Conservation (phyloP, 2,888 invertebrate genomes). For the Chrysina gloriosa region DNA sequence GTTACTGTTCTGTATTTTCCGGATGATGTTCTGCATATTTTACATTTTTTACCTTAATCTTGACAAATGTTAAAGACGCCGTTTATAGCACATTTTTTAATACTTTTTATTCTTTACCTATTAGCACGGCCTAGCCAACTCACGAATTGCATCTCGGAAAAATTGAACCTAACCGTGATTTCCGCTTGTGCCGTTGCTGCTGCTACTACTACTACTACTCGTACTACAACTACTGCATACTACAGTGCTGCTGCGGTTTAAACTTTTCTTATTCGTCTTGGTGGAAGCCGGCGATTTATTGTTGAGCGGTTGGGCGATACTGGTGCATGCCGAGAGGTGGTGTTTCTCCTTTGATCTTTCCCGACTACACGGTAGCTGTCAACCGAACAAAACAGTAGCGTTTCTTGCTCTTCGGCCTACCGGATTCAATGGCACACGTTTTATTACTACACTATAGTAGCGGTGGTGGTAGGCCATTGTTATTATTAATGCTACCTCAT, state of each 20-base stretch:
- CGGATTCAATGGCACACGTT: slow-evolving; percentile 32
- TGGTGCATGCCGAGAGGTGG: slow-evolving; percentile 31
- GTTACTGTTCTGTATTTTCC: too few relatives aligned
- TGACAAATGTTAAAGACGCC: too few relatives aligned
- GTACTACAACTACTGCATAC: neutral
- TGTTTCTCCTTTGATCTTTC: slow-evolving; percentile 30
- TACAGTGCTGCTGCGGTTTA: neutral
- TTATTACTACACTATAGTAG: slow-evolving; percentile 25
- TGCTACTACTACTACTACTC: neutral
- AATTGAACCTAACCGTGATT: too few relatives aligned
- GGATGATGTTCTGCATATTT: too few relatives aligned
- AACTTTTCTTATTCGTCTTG: slow-evolving; percentile 17
- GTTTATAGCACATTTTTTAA: too few relatives aligned
- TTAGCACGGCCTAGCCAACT: too few relatives aligned
- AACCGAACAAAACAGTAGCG: slow-evolving; percentile 39
- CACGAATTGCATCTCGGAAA: too few relatives aligned
- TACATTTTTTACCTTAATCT: too few relatives aligned
- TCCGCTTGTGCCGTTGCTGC: too few relatives aligned
- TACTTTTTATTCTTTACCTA: too few relatives aligned
- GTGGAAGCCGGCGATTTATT: slow-evolving; percentile 28
- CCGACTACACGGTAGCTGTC: slow-evolving; percentile 40
- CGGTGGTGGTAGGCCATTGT: slow-evolving; percentile 17
- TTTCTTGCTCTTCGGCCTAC: slow-evolving; percentile 37
- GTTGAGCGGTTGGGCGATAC: slow-evolving; percentile 33
- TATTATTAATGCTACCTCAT: slow-evolving; percentile 29